Percentiles rank a stretch among this genome's conserved stretches.
These are phyloP conservation scores for Hybognathus amarus DNA, from an alignment of 2,797 vertebrate genomes.

Conservation along the genomic window DNA sequence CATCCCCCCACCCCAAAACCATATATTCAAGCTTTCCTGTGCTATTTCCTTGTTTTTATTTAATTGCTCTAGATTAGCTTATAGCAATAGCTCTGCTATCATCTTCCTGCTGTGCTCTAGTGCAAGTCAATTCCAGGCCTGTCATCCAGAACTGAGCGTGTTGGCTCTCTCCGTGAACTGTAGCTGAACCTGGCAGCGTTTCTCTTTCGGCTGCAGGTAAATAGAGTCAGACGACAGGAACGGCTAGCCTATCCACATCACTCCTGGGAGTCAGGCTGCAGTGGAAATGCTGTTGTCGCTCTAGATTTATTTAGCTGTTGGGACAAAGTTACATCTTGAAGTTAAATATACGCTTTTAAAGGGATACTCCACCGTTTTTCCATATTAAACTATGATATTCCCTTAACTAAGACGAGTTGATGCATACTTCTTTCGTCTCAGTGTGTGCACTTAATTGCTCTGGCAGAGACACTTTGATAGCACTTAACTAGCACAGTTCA, in stretches of 20 bases:
- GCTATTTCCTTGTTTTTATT: slow-evolving; percentile 17
- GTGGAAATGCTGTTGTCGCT: slow-evolving; percentile 41
- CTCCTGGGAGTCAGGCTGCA: slow-evolving; percentile 37
- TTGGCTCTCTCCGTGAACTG: slow-evolving; percentile 43
- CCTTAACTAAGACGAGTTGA: too few species aligned
- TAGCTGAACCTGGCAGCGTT: slow-evolving; percentile 45
- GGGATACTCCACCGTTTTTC: too few species aligned
- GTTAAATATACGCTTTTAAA: background rate
- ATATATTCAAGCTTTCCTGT: slow-evolving; percentile 19
- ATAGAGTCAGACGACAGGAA: slow-evolving; percentile 45
- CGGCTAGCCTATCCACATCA: slow-evolving; percentile 33
- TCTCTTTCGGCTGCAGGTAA: slow-evolving; percentile 44
- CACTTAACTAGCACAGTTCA: too few species aligned
- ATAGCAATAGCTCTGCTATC: slow-evolving; percentile 22
- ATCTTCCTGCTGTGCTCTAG: slow-evolving; percentile 41
- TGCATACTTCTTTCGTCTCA: too few species aligned
- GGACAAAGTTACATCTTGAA: background rate
- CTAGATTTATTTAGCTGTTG: background rate
- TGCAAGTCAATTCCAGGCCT: slow-evolving; percentile 50
- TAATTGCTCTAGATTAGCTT: slow-evolving; percentile 52
- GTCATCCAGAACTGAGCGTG: slow-evolving; percentile 47
- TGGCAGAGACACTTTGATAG: too few species aligned
- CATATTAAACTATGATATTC: too few species aligned
- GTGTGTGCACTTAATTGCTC: too few species aligned
- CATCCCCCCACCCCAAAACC: background rate